A percentile compares a stretch with the other conserved stretches of the same genome.
These are phyloP conservation scores for Erebia aethiops DNA, from an alignment of 2,888 invertebrate species.

Conservation along the genomic window DNA sequence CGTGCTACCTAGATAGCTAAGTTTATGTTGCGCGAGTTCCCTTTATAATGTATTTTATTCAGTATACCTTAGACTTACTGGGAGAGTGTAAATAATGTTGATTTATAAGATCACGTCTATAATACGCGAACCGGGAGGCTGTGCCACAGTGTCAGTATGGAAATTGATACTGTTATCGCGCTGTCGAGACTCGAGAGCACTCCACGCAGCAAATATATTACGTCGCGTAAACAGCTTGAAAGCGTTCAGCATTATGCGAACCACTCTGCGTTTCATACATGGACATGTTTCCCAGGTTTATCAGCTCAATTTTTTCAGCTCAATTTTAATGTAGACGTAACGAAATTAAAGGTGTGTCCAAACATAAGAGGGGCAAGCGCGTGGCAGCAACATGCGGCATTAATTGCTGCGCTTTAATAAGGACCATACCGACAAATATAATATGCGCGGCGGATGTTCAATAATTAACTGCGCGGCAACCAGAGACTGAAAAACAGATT, in stretches of 20 bases:
- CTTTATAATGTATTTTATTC: no score
- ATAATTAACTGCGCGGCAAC: no score
- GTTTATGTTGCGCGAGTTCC: no score
- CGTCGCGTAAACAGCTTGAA: conserved; percentile 40
- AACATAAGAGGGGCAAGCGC: no score
- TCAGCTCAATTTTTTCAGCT: no score
- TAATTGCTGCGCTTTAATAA: no score
- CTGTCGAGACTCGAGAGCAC: conserved; percentile 35
- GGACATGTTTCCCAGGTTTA: neutral
- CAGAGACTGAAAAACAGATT: no score
- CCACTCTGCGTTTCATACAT: conserved; percentile 1
- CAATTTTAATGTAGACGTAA: neutral
- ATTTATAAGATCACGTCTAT: conserved; percentile 6
- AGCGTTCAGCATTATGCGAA: conserved; percentile 38
- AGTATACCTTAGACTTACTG: no score
- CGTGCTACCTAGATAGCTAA: no score
- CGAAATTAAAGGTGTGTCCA: neutral
- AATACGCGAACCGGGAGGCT: neutral
- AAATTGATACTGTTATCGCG: conserved; percentile 31
- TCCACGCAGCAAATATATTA: conserved; percentile 37
- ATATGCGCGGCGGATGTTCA: no score
- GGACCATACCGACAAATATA: no score
- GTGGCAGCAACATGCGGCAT: no score
- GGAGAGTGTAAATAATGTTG: neutral
- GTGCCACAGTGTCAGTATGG: neutral